Conservation (phyloP, 2,113 vertebrate genomes). For the Brachyistius frenatus region DNA sequence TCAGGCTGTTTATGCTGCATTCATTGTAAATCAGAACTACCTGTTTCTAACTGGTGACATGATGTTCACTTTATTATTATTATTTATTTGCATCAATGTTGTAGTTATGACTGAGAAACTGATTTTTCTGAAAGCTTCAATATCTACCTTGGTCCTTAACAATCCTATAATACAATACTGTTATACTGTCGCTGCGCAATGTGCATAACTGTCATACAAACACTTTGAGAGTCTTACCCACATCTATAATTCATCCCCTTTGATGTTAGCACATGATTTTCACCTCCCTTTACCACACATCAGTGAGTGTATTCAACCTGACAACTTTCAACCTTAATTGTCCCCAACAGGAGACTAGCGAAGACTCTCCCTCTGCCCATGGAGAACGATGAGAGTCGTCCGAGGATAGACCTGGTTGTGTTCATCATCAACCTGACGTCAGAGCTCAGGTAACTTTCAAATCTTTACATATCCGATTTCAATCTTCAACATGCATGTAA, state of each 20-base stretch:
- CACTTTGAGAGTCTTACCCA: background rate
- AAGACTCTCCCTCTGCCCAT: conserved; percentile 81
- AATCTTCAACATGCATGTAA: background rate
- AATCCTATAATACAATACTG: no score
- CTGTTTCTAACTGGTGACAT: no score
- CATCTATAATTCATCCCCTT: no score
- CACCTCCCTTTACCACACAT: background rate
- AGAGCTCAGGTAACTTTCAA: conserved; percentile 75
- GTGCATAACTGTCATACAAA: background rate
- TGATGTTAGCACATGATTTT: no score
- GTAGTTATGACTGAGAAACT: no score
- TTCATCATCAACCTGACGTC: conserved; percentile 83
- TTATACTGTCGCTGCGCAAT: background rate
- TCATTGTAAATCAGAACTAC: no score
- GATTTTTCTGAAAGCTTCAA: no score
- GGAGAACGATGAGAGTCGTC: conserved; percentile 78
- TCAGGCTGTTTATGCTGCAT: no score
- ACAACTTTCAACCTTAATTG: background rate
- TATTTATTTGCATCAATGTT: no score
- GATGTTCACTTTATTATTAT: no score
- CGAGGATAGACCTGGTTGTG: conserved; percentile 84
- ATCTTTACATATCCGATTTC: background rate
- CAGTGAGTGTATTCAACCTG: background rate
- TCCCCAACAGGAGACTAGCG: conserved; percentile 77
- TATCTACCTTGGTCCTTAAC: no score